Conservation (phyloP, 2,888 invertebrate genomes). For the Diplolepis rosae region DNA sequence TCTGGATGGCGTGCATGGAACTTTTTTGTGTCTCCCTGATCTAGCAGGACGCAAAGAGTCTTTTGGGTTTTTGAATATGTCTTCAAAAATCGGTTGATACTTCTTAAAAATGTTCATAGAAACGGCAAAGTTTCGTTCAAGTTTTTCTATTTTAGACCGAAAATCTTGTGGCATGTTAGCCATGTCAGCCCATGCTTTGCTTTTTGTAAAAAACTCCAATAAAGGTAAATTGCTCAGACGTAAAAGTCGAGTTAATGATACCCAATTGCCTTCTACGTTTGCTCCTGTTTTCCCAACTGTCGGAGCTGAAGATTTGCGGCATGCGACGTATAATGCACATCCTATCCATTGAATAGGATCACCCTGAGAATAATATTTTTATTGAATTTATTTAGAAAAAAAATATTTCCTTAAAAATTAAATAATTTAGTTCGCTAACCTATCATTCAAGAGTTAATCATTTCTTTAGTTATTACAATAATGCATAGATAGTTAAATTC, state of each 20-base stretch:
- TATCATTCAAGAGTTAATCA: no score
- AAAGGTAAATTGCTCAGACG: slow-evolving; percentile 93
- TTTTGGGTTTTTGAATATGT: slow-evolving; percentile 86
- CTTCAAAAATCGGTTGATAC: slow-evolving; percentile 90
- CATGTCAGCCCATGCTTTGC: slow-evolving; percentile 97
- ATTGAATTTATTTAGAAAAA: no score
- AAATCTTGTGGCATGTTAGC: slow-evolving; percentile 89
- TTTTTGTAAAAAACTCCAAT: slow-evolving; percentile 95
- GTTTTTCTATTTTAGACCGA: slow-evolving; percentile 85
- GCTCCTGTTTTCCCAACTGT: slow-evolving; percentile 84
- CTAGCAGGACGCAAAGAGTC: slow-evolving; percentile 77
- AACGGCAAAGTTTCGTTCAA: slow-evolving; percentile 94
- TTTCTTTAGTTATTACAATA: no score
- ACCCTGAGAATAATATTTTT: slow-evolving; percentile 81
- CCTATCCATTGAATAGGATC: slow-evolving; percentile 94
- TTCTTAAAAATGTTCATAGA: slow-evolving; percentile 95
- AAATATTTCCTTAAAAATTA: no score
- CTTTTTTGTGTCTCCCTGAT: slow-evolving; percentile 80
- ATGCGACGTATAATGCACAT: slow-evolving; percentile 94
- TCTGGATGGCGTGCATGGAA: slow-evolving; percentile 87
- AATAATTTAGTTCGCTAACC: no score
- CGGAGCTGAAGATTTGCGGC: slow-evolving; percentile 85
- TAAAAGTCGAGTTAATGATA: slow-evolving; percentile 92
- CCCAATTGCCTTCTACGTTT: slow-evolving; percentile 90
- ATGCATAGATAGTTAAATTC: no score